A percentile compares a stretch with the other conserved stretches of the same genome.
Conservation (phyloP, 2,113 vertebrate genomes). For the Coryphaenoides rupestris region DNA sequence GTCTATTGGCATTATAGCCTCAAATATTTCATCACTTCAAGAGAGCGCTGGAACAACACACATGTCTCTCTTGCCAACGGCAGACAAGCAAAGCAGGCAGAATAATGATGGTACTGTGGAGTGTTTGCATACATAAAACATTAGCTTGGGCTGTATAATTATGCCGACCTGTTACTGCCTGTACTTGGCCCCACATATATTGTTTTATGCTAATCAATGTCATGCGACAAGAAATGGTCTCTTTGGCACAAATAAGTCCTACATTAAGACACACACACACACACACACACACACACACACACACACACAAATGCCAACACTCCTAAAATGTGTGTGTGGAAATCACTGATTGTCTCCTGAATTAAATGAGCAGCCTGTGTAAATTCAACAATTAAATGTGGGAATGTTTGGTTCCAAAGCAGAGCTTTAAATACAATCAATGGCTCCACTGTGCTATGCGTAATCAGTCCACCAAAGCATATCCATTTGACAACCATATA, state of each 20-base stretch:
- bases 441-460: too few species aligned
- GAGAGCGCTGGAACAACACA: not conserved
- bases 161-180: not conserved
- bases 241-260: too few species aligned
- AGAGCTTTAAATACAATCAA: too few species aligned
- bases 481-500: too few species aligned
- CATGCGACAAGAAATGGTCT: not conserved
- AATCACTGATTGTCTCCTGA: too few species aligned
- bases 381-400: too few species aligned
- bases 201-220: not conserved
- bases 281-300: not conserved
- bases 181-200: not conserved
- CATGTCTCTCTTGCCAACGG: not conserved
- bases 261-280: too few species aligned
- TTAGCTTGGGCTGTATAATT: slow-evolving; percentile 26
- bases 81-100: slow-evolving; percentile 1
- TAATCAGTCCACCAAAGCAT: too few species aligned
- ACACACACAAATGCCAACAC: slow-evolving; percentile 11
- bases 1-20: slow-evolving; percentile 4
- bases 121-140: slow-evolving; percentile 38
- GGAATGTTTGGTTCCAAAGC: too few species aligned
- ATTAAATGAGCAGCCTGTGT: too few species aligned
- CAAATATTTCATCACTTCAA: slow-evolving; percentile 56
- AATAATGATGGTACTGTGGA: slow-evolving; percentile 18
- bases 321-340: too few species aligned